Conservation (phyloP, 2,888 invertebrate species). For the Fissipunctia ypsillon region DNA sequence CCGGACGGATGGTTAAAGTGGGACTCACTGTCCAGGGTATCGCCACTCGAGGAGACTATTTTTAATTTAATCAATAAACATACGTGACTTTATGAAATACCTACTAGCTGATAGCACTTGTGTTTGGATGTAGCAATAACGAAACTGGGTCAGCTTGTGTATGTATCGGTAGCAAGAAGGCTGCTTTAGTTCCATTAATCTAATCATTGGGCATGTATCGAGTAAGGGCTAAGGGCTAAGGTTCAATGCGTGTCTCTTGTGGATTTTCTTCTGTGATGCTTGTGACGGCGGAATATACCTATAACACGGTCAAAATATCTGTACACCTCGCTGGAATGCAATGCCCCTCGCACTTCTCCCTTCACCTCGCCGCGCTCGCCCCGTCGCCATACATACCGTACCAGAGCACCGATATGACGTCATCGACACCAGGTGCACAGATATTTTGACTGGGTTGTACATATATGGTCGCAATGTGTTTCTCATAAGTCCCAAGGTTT, state of each 20-base stretch:
- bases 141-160: constrained; percentile 25
- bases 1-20: no score
- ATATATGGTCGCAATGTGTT: no score
- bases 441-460: no score
- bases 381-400: no score
- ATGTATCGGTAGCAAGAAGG: constrained; percentile 8
- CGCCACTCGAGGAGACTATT: not conserved
- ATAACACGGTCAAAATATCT: no score
- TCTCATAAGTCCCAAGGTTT: not conserved
- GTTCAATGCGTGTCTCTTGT: not conserved
- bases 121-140: constrained; percentile 1
- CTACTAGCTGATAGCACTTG: not conserved
- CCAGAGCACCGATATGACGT: no score
- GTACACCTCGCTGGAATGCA: no score
- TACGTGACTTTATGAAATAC: not conserved
- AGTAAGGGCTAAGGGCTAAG: not conserved
- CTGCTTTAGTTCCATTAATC: not conserved
- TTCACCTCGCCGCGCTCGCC: no score
- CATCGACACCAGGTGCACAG: no score
- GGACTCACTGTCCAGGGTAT: not conserved
- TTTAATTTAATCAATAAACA: constrained; percentile 1
- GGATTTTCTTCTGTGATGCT: not conserved
- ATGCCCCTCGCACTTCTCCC: no score
- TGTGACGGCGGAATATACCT: not conserved
- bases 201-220: not conserved